Evolutionary conservation across 2,113 vertebrate genomes (phyloP).

Genomic region (Clarias gariepinus): DNA sequence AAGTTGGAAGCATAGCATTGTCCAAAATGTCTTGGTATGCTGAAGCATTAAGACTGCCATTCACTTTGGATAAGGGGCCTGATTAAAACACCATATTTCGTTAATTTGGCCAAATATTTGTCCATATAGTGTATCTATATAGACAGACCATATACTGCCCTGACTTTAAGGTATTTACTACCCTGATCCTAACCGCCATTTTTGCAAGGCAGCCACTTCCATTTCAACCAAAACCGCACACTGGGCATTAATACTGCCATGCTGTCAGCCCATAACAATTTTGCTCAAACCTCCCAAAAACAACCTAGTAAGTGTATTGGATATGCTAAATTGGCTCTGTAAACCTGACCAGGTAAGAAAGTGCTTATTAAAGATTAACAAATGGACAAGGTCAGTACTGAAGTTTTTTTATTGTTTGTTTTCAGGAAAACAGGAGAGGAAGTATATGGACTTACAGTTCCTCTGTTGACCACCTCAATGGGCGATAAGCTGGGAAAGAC

Average conservation of each 20-base stretch:
- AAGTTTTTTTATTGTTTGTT: background rate
- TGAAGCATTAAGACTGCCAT: too few relatives aligned
- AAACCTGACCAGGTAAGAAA: background rate
- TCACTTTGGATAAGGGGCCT: too few relatives aligned
- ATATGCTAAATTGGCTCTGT: background rate
- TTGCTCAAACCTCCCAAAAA: background rate
- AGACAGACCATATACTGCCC: too few relatives aligned
- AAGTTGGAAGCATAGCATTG: too few relatives aligned
- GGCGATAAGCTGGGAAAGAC: slow-evolving; percentile 97
- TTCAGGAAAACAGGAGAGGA: slow-evolving; percentile 83
- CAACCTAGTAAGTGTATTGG: background rate
- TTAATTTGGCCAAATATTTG: too few relatives aligned
- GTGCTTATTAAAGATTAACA: background rate
- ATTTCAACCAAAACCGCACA: background rate
- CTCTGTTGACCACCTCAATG: slow-evolving; percentile 85
- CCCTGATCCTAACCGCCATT: background rate
- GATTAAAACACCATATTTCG: too few relatives aligned
- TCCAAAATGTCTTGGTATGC: too few relatives aligned
- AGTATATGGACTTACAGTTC: slow-evolving; percentile 89
- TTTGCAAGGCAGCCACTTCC: background rate
- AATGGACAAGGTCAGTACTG: background rate
- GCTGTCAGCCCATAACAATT: background rate
- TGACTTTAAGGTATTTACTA: background rate
- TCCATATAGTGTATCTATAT: too few relatives aligned
- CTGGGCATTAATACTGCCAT: background rate